Evolutionary conservation across 2,113 vertebrate species (phyloP), one percentile per base, ranked within the genome.

Genomic region (Pachyramphus minor): DNA sequence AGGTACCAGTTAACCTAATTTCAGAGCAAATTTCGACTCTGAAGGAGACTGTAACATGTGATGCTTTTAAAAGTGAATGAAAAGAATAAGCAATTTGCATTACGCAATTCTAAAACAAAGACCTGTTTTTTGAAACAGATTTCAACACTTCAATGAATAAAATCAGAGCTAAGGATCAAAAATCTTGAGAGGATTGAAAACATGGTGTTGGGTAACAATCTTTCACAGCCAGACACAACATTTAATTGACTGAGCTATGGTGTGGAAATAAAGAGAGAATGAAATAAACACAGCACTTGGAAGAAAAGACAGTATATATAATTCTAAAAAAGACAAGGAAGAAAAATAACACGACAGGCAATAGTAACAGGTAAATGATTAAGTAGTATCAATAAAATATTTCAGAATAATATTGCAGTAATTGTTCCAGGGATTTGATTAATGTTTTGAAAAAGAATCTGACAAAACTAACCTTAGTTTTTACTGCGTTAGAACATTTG

Each of bases 391-490:
- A 53, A 77, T 83, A 93, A 97, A 97, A 80, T 31, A 67, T 93
- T 93, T 96, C 84, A 74, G 59, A 92, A 44, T 90, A 93, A 90
- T 95, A 91, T 41, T 69, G 64, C 39, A 68, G 35, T 95, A 96
- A 93, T 94, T 84, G 9, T 87, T 91, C 94, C 78, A 96, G 92
- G 86, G 73, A 96, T 95, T 94, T 78, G 44, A 71, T 95, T 97
- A 93, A 91, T 64, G 33, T 85, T 97, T 96, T 94, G 84, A 94
- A 91, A 78, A 87, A 44, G 92, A 96, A 94, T 79, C 64, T 96
- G 83, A 95, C 84, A 97, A 96, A 91, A 63, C 28, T 87, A 88
- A 56, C 47, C 55, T 93, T 87, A 96, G 75, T 93, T 95, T 97
- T 96, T 91, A 96, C 53, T 62, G 77, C 88, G 8, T 84, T 91